A percentile compares a stretch with the other conserved stretches of the same genome.
phyloP scores from a whole-genome alignment of 2,888 invertebrate genomes.

The Hipparchia sbordonii region DNA sequence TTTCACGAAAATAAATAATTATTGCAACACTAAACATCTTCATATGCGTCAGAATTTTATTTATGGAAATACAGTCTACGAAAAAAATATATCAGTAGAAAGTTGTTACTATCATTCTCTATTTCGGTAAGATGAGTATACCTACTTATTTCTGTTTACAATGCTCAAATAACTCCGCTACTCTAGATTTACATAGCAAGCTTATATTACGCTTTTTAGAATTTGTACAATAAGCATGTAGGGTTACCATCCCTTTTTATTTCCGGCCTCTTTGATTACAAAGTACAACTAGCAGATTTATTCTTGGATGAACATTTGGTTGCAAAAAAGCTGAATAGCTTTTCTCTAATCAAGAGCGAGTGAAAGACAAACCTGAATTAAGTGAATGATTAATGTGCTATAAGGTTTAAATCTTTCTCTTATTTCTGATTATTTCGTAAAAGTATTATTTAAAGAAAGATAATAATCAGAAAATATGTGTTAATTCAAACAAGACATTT shows the following conservation, averaged over 20 bases:
- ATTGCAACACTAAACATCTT: no score
- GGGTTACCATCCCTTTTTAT: not conserved
- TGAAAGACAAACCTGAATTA: no score
- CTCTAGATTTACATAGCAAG: not conserved
- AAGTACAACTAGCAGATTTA: not conserved
- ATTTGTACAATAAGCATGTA: not conserved
- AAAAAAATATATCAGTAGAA: not conserved
- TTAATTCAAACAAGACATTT: no score
- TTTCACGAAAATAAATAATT: not conserved
- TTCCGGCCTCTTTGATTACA: not conserved
- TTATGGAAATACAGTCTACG: not conserved
- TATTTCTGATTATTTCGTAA: no score
- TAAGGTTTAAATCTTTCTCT: no score
- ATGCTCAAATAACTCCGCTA: constrained; percentile 3
- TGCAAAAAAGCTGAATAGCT: not conserved
- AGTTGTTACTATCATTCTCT: not conserved
- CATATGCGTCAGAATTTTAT: no score
- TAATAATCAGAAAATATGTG: no score
- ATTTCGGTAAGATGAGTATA: not conserved
- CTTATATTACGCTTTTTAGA: constrained; percentile 10
- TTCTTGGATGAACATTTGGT: not conserved
- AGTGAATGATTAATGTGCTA: no score
- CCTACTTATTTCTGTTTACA: constrained; percentile 6
- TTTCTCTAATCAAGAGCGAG: no score
- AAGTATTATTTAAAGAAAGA: no score